Base-by-base conservation (phyloP, 2,888 invertebrate species). In the Suillia variegata region DNA sequence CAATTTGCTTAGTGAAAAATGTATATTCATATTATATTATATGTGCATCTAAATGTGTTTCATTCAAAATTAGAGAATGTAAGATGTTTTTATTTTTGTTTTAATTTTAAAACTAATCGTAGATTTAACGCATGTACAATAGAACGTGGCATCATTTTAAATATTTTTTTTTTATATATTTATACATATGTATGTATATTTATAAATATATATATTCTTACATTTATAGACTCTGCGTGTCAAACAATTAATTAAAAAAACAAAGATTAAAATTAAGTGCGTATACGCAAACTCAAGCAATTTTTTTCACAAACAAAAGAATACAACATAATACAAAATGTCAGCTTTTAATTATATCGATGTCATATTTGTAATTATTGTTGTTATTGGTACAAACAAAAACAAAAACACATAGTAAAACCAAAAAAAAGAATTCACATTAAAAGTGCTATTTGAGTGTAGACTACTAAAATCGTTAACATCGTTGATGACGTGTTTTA, bases 181-280 rank as follows among this genome's bases (percentile, higher is more conserved):
- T n/a, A n/a, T n/a, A n/a, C n/a, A n/a, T n/a, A n/a, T n/a, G n/a
- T n/a, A n/a, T n/a, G n/a, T n/a, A n/a, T n/a, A n/a, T n/a, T n/a
- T n/a, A n/a, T n/a, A n/a, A n/a, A n/a, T n/a, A n/a, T n/a, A n/a
- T n/a, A n/a, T n/a, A n/a, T n/a, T n/a, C n/a, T n/a, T n/a, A n/a
- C n/a, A n/a, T n/a, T n/a, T 38, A 13, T 38, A n/a, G n/a, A 38
- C 38, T 38, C 38, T 38, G 17, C 13, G 50, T 26, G 22, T 20
- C 38, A 21, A n/a, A 71, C 74, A 67, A 69, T 64, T 62, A 71
- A 70, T 70, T 38, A 71, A 31, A 38, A n/a, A 38, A 38, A 13
- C 15, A 38, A 38, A n/a, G 10, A n/a, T 38, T 38, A 38, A 5
- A 38, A 5, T 38, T 38, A 38, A 38, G 38, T n/a, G 38, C 45